Evolutionary conservation across 2,113 vertebrate species (phyloP).

Genomic region (Podarcis muralis): DNA sequence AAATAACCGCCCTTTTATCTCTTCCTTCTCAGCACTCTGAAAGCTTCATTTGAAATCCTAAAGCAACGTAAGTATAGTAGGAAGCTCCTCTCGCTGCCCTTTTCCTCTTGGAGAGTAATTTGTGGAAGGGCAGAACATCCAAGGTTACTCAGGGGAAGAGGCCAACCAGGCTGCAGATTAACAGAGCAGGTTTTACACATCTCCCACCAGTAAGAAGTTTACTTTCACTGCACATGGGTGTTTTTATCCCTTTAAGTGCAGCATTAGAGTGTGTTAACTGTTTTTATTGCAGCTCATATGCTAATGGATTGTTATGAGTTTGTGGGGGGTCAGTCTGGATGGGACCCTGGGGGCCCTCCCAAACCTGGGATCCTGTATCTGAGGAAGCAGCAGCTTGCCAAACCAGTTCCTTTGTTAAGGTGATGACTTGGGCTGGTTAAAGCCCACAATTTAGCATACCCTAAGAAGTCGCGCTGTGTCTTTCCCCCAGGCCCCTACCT

Average conservation of each 20-base stretch:
- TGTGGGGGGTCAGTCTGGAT: too few species aligned
- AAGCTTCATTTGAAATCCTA: slow-evolving; percentile 86
- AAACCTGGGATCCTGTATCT: too few species aligned
- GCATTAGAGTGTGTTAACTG: background rate
- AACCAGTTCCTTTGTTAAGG: too few species aligned
- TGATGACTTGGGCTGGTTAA: too few species aligned
- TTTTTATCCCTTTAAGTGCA: background rate
- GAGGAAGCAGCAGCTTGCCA: too few species aligned
- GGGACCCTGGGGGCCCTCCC: too few species aligned
- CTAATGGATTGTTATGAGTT: background rate
- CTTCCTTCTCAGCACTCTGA: slow-evolving; percentile 83
- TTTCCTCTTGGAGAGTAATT: background rate
- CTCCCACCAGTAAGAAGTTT: too few species aligned
- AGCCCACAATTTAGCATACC: too few species aligned
- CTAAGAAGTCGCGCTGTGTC: too few species aligned
- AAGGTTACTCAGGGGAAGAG: background rate
- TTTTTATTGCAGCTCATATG: background rate
- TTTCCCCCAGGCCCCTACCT: too few species aligned
- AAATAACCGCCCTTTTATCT: slow-evolving; percentile 30
- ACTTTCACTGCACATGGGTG: background rate
- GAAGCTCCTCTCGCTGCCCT: background rate
- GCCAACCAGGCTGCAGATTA: background rate
- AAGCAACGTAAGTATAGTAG: slow-evolving; percentile 87
- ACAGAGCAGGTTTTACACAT: background rate
- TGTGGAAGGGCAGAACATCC: background rate